A percentile compares a stretch with the other conserved stretches of the same genome.
phyloP scores from a whole-genome alignment of 2,888 invertebrate genomes.

The Piscicola geometra region DNA sequence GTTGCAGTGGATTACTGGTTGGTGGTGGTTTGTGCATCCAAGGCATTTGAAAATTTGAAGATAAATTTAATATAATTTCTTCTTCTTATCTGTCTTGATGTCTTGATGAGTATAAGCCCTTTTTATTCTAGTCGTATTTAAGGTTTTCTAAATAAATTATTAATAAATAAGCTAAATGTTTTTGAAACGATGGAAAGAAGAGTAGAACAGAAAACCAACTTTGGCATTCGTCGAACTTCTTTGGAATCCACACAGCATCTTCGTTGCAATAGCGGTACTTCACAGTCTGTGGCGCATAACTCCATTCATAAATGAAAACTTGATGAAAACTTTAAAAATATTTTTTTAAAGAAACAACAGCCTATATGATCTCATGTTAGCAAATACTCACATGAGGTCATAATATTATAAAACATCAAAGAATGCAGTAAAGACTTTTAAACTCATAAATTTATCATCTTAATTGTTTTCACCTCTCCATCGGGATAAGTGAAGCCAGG shows the following conservation, averaged over 20 bases:
- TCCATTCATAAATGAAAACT: too few species aligned
- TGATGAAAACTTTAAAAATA: too few species aligned
- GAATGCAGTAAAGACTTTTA: too few species aligned
- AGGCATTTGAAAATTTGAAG: not conserved
- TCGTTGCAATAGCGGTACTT: slow-evolving; percentile 37
- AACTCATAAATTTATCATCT: too few species aligned
- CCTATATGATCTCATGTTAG: not conserved
- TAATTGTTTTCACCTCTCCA: not conserved
- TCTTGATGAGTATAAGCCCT: not conserved
- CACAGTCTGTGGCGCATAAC: too few species aligned
- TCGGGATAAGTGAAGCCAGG: slow-evolving; percentile 40
- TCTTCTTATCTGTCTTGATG: not conserved
- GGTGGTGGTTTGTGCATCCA: not conserved
- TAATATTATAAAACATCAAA: too few species aligned
- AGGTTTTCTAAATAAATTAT: not conserved
- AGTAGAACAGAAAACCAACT: not conserved
- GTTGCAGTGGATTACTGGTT: slow-evolving; percentile 41
- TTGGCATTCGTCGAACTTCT: slow-evolving; percentile 33
- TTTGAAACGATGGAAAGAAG: not conserved
- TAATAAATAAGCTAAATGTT: not conserved
- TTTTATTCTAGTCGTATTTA: not conserved
- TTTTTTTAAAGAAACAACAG: not conserved
- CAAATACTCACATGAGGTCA: too few species aligned
- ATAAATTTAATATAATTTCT: slow-evolving; percentile 1
- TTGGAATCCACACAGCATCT: slow-evolving; percentile 37